A percentile compares a stretch with the other conserved stretches of the same genome.
Evolutionary conservation across 2,888 invertebrate species (phyloP).

Genomic region (Rutpela maculata): DNA sequence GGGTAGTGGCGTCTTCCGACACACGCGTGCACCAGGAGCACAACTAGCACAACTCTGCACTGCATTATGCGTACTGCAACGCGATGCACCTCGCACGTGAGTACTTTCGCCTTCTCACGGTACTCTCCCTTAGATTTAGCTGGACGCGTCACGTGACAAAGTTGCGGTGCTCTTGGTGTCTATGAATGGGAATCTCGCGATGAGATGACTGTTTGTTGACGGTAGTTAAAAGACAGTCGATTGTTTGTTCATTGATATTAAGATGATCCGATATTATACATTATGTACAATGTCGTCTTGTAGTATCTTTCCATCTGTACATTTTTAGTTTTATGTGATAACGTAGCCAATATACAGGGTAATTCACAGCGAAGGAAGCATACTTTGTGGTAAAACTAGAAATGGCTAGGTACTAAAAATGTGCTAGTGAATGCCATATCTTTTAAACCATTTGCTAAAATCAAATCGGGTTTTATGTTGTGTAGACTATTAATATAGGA

Average conservation of each 20-base stretch:
- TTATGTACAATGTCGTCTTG: too few species aligned
- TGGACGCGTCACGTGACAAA: constrained; percentile 46
- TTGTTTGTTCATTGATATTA: constrained; percentile 1
- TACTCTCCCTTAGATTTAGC: constrained; percentile 27
- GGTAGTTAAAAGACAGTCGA: neutral
- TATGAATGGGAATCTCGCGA: constrained; percentile 35
- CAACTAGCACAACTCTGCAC: constrained; percentile 33
- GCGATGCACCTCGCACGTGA: constrained; percentile 52
- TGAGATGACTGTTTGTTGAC: constrained; percentile 7
- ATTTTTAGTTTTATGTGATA: neutral
- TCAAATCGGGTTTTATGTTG: too few species aligned
- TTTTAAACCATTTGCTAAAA: too few species aligned
- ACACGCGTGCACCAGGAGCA: constrained; percentile 43
- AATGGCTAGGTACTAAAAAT: too few species aligned
- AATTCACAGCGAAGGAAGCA: too few species aligned
- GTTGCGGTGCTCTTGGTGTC: constrained; percentile 35
- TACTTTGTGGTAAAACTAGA: too few species aligned
- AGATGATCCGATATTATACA: neutral
- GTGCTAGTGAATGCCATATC: too few species aligned
- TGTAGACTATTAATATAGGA: too few species aligned
- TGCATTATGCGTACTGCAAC: constrained; percentile 44
- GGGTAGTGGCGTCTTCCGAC: constrained; percentile 35
- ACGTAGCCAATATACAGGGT: too few species aligned
- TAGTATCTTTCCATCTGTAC: neutral
- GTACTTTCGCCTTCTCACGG: constrained; percentile 54